Percentiles rank a stretch among this genome's conserved stretches.
phyloP scores from a whole-genome alignment of 53 echinoderm and acorn worm species.

The Pentamera pediparva region DNA sequence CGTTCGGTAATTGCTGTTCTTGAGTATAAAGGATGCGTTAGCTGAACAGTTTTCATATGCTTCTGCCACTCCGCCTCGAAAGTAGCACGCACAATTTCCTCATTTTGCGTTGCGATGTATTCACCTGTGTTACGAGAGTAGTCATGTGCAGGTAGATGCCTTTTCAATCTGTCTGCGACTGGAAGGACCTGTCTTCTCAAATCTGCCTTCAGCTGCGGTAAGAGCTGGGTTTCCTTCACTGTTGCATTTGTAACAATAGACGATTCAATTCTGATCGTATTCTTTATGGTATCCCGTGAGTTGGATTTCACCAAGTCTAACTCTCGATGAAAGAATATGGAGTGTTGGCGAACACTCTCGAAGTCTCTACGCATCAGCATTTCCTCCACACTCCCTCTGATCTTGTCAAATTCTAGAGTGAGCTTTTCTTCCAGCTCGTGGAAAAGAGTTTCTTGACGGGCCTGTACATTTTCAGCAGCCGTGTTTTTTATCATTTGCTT shows the following conservation, averaged over 20 bases:
- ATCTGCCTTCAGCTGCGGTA: neutral
- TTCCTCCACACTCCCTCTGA: neutral
- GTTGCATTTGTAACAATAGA: neutral
- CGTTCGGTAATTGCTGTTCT: neutral
- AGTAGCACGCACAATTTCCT: neutral
- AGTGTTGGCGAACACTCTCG: conserved; percentile 1
- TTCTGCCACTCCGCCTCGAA: conserved; percentile 9
- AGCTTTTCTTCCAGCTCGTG: neutral
- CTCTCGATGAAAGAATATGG: conserved; percentile 8
- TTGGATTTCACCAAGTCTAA: neutral
- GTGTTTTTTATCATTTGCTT: neutral
- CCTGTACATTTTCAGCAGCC: neutral
- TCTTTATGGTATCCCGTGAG: neutral
- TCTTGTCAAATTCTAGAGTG: neutral
- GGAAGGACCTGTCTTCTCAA: neutral
- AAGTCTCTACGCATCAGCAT: neutral
- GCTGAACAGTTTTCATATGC: neutral
- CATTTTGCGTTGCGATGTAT: neutral
- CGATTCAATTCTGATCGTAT: neutral
- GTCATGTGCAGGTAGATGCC: neutral
- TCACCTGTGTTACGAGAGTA: neutral
- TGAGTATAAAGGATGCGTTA: neutral
- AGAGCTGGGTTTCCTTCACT: neutral
- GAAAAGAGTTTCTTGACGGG: neutral
- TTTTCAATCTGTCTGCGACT: neutral